A percentile compares a stretch with the other conserved stretches of the same genome.
These are phyloP conservation scores for Elaphurus davidianus DNA, from an alignment of 2,113 vertebrate genomes.

Conservation along the genomic window DNA sequence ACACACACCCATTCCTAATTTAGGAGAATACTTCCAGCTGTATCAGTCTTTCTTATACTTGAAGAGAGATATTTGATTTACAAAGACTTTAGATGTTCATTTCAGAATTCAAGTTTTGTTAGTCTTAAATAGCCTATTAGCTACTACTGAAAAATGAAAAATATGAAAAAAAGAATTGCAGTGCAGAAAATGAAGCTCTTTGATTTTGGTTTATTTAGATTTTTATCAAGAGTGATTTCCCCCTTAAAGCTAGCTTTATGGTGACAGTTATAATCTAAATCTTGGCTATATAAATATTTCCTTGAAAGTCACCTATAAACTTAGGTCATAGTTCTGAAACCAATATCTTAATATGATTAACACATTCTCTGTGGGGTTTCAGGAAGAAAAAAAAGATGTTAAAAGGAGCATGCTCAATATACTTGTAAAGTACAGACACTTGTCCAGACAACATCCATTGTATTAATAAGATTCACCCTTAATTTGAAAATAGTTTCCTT, in stretches of 20 bases:
- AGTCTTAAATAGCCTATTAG: not conserved
- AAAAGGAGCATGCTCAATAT: not conserved
- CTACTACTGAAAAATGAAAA: not conserved
- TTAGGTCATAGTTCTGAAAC: conserved; percentile 5
- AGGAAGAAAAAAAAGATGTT: not conserved
- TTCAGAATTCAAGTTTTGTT: not conserved
- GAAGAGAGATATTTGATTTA: not conserved
- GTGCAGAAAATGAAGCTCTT: not conserved
- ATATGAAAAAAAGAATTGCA: not conserved
- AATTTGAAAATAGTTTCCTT: not conserved
- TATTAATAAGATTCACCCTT: not conserved
- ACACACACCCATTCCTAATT: too few relatives aligned
- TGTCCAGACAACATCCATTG: not conserved
- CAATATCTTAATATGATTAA: not conserved
- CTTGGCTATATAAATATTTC: conserved; percentile 27
- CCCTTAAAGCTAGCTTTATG: not conserved
- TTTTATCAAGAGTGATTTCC: not conserved
- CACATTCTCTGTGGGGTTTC: not conserved
- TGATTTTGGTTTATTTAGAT: not conserved
- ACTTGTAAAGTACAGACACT: not conserved
- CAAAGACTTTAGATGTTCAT: not conserved
- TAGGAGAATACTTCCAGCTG: not conserved
- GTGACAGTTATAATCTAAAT: conserved; percentile 34
- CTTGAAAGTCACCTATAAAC: conserved; percentile 44
- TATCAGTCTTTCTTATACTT: not conserved